phyloP scores from a whole-genome alignment of 2,113 vertebrate genomes.

The Probosciger aterrimus region DNA sequence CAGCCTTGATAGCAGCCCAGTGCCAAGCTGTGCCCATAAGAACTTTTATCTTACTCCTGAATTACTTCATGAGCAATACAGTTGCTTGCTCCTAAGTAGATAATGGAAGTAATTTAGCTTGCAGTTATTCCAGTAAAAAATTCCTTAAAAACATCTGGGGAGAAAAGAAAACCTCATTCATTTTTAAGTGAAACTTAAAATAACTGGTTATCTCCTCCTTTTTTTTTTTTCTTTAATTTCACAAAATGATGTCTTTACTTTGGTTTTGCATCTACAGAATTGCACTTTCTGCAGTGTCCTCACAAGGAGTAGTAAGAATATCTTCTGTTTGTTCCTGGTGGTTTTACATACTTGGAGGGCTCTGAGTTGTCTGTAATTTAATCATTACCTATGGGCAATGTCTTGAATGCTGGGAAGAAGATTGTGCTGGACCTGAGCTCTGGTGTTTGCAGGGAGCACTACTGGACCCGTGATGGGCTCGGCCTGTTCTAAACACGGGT shows the following conservation, averaged over 20 bases:
- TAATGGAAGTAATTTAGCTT: neutral
- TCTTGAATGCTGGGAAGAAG: neutral
- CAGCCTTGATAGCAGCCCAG: neutral
- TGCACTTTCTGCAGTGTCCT: neutral
- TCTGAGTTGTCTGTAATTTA: neutral
- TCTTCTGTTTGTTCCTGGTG: neutral
- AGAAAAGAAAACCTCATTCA: neutral
- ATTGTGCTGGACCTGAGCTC: neutral
- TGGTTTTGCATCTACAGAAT: neutral
- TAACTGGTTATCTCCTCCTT: neutral
- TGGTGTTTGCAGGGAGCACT: neutral
- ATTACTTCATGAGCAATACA: neutral
- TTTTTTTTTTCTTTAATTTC: neutral
- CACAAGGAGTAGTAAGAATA: neutral
- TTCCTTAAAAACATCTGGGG: neutral
- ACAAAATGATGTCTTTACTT: neutral
- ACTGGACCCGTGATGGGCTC: neutral
- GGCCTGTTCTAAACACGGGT: neutral
- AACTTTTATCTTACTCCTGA: neutral
- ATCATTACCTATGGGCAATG: rapidly evolving
- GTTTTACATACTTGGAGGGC: neutral
- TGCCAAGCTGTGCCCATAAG: neutral
- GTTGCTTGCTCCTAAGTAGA: neutral
- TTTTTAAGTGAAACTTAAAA: neutral
- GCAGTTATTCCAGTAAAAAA: neutral